phyloP scores from a whole-genome alignment of 2,888 invertebrate species.

The Chrysomela aeneicollis region DNA sequence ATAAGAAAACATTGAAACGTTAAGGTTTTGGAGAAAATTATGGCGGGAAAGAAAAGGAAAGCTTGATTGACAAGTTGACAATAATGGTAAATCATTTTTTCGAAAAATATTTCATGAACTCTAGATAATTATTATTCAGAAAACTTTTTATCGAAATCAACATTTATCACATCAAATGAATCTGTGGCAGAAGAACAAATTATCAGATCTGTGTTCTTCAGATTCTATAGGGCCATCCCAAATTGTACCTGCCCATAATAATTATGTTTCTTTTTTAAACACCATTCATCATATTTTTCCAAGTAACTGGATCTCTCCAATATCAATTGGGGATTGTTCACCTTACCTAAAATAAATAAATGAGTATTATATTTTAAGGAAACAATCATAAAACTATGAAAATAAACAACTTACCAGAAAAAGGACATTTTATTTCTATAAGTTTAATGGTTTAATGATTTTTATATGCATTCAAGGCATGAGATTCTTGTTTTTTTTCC shows the following conservation, averaged over 20 bases:
- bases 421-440: constrained; percentile 35
- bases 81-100: constrained; percentile 2
- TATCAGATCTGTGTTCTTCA: constrained; percentile 1
- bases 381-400: too few species aligned
- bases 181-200: constrained; percentile 11
- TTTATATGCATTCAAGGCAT: constrained; percentile 15
- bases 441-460: constrained; percentile 14
- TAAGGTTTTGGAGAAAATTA: too few species aligned
- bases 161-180: not conserved
- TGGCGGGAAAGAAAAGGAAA: too few species aligned
- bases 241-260: constrained; percentile 32
- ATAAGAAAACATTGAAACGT: too few species aligned
- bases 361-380: too few species aligned
- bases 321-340: constrained; percentile 1
- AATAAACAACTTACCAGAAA: constrained; percentile 22
- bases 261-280: constrained; percentile 23
- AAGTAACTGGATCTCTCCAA: constrained; percentile 5
- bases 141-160: constrained; percentile 11
- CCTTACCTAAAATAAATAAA: constrained; percentile 7
- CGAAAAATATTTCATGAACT: constrained; percentile 7
- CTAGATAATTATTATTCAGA: not conserved
- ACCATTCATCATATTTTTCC: constrained; percentile 2
- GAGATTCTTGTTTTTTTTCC: too few species aligned
- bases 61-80: too few species aligned
- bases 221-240: constrained; percentile 26